A percentile compares a stretch with the other conserved stretches of the same genome.
These are phyloP conservation scores for Trogon melanurus DNA, from an alignment of 2,113 vertebrate genomes.

Conservation along the genomic window DNA sequence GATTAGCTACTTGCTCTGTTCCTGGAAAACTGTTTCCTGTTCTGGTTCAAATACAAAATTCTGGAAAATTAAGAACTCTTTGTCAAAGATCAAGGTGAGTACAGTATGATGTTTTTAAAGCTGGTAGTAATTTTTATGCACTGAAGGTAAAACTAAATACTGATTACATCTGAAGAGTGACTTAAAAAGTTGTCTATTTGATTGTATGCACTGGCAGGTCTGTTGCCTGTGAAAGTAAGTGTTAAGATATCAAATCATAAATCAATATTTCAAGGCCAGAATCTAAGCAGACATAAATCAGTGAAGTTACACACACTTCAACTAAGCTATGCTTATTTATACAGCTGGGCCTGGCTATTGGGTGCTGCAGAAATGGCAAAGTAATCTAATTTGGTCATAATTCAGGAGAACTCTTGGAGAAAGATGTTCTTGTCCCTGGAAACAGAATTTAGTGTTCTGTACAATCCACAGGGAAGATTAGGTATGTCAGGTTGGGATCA, in stretches of 20 bases:
- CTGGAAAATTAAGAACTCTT: background rate
- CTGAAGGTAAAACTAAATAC: background rate
- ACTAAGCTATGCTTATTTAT: conserved; percentile 10
- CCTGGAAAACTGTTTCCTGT: background rate
- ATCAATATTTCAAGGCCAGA: background rate
- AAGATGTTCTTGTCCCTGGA: background rate
- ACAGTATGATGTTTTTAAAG: background rate
- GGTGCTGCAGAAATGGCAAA: background rate
- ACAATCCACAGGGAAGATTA: background rate
- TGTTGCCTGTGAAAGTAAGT: background rate
- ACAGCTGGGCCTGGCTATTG: background rate
- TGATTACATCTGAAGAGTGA: background rate
- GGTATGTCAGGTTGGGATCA: background rate
- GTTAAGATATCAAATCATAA: background rate
- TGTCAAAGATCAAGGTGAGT: background rate
- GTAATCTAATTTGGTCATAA: background rate
- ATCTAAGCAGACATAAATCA: background rate
- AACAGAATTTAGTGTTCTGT: background rate
- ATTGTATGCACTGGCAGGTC: background rate
- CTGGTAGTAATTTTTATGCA: background rate
- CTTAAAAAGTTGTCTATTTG: background rate
- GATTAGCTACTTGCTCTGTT: background rate
- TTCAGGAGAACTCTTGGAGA: background rate
- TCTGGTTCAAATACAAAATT: background rate
- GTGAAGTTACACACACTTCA: background rate